Conservation (phyloP, 2,113 vertebrate species). For the Melanerpes formicivorus region DNA sequence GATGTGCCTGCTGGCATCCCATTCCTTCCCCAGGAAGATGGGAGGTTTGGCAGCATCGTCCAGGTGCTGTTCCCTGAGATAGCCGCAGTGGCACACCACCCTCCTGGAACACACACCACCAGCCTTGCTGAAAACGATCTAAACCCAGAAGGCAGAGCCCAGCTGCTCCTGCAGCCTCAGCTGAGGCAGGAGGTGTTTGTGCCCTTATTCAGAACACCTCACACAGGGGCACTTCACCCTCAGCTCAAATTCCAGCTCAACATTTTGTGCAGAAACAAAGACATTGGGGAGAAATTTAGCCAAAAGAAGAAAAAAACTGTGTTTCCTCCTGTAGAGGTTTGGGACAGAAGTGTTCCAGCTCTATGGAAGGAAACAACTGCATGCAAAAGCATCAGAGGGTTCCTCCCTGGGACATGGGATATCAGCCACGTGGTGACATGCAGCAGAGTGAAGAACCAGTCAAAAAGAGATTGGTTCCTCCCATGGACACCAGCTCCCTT, state of each 20-base stretch:
- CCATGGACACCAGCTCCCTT: neutral
- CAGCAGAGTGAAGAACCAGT: neutral
- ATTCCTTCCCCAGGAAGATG: slow-evolving; percentile 74
- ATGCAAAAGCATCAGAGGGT: neutral
- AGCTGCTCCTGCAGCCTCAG: neutral
- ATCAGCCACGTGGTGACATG: neutral
- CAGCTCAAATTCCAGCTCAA: neutral
- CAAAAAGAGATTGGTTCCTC: neutral
- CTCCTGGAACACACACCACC: slow-evolving; percentile 64
- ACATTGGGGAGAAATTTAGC: neutral
- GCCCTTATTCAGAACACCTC: rapidly evolving
- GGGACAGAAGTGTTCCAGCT: neutral
- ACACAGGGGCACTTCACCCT: neutral
- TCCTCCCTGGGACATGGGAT: neutral
- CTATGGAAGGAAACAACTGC: neutral
- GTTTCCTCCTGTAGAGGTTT: neutral
- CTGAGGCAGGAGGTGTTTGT: neutral
- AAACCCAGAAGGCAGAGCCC: neutral
- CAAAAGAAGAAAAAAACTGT: no score
- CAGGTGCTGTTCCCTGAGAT: slow-evolving; percentile 79
- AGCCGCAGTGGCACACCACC: slow-evolving; percentile 85
- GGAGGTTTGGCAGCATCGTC: slow-evolving; percentile 79
- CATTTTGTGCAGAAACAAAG: neutral
- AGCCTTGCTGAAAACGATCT: rapidly evolving
- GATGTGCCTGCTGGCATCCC: slow-evolving; percentile 83